Evolutionary conservation across 2,113 vertebrate species (phyloP).

Genomic region (Trematocara stigmaticum): DNA sequence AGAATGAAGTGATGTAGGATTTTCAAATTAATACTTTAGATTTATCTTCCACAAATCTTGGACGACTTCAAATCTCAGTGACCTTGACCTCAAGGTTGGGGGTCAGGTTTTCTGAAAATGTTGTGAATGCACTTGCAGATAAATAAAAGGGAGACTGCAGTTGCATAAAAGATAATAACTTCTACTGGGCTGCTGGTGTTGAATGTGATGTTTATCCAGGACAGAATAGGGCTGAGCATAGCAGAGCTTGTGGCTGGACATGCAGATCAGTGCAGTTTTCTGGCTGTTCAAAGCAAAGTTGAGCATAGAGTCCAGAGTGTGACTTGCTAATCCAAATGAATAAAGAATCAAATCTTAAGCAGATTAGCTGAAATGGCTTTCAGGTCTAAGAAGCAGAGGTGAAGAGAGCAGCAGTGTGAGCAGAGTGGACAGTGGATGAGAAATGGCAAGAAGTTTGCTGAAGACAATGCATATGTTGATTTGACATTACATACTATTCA

Average conservation of each 20-base stretch:
- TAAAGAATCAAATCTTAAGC: background rate
- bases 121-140: rapidly evolving
- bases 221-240: rapidly evolving
- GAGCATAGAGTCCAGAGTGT: background rate
- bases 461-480: background rate
- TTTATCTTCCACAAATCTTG: background rate
- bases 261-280: rapidly evolving
- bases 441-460: rapidly evolving
- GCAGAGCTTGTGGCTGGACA: background rate
- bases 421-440: background rate
- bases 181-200: background rate
- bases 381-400: background rate
- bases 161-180: background rate
- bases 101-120: background rate
- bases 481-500: rapidly evolving
- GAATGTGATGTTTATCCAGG: background rate
- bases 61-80: background rate
- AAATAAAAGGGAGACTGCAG: background rate
- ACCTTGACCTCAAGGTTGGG: background rate
- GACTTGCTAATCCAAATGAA: background rate
- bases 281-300: background rate
- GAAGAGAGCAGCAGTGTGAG: background rate
- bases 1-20: rapidly evolving
- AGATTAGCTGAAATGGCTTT: background rate
- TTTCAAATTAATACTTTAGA: background rate